Base-by-base conservation (phyloP, 2,888 invertebrate species). In the Gastracanthus pulcherrimus region DNA sequence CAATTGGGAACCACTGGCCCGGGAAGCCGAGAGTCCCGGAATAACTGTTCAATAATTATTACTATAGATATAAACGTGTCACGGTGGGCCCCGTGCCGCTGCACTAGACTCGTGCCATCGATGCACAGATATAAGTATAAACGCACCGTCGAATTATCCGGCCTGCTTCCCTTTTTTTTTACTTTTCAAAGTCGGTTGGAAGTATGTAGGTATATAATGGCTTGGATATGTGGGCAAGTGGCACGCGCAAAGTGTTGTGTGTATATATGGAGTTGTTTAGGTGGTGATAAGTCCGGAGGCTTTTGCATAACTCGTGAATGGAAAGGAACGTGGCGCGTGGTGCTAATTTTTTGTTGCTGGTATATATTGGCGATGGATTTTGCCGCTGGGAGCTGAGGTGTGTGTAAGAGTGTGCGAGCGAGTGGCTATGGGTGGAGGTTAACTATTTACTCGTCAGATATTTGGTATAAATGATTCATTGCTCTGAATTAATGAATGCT, bases 41-140 rank as follows among this genome's bases (percentile, higher is more conserved):
- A 80, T 80, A 80, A 80, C 80, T 80, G 80, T 80, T 80, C 69
- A 74, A 75, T 80, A 80, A 80, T 80, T 80, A 80, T 80, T n/a
- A n/a, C n/a, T n/a, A n/a, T 41, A 41, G 3, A 41, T 41, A 13
- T 2, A 41, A 13, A 13, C 41, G 13, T 41, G 2, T 2, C 13
- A 16, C 41, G 16, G 9, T 7, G 23, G 6, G 26, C 58, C 19
- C 7, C 23, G 23, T n/a, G 23, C 51, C n/a, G n/a, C n/a, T n/a
- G n/a, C n/a, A n/a, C n/a, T n/a, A n/a, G n/a, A n/a, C n/a, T n/a
- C n/a, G n/a, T n/a, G n/a, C n/a, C n/a, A n/a, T n/a, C n/a, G n/a
- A n/a, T n/a, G n/a, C n/a, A n/a, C n/a, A n/a, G n/a, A n/a, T n/a
- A n/a, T n/a, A n/a, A n/a, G n/a, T n/a, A n/a, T n/a, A n/a, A n/a